Conservation (phyloP, 2,888 invertebrate species). For the Stegophylla sp. region DNA sequence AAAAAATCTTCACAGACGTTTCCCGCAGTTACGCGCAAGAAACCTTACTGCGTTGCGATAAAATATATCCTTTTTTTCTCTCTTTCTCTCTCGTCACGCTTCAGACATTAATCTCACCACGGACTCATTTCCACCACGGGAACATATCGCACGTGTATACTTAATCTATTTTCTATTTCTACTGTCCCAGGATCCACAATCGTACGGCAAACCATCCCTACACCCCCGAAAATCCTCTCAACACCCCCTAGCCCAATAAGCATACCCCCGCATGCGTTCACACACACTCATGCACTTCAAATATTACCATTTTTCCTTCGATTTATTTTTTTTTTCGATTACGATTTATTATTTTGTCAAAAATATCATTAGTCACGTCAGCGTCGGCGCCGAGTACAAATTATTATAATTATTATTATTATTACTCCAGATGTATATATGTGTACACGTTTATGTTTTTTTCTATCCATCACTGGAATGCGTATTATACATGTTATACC, state of each 20-base stretch:
- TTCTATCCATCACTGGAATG: not conserved
- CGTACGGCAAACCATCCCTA: not conserved
- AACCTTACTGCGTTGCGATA: not conserved
- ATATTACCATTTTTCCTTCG: constrained; percentile 12
- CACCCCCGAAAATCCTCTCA: not conserved
- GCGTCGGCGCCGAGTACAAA: not conserved
- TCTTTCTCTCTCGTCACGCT: constrained; percentile 29
- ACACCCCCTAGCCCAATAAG: not conserved
- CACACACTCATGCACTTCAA: not conserved
- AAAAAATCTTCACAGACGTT: not conserved
- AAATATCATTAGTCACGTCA: constrained; percentile 30
- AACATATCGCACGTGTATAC: constrained; percentile 7
- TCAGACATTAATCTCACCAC: constrained; percentile 45
- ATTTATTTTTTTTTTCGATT: not conserved
- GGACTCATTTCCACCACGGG: constrained; percentile 31
- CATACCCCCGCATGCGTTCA: no score
- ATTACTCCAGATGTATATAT: not conserved
- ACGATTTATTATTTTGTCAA: constrained; percentile 19
- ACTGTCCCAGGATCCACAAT: constrained; percentile 29
- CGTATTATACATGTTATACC: not conserved
- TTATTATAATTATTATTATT: no score
- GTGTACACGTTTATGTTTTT: not conserved
- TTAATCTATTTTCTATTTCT: constrained; percentile 43
- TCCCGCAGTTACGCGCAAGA: not conserved
- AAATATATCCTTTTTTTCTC: not conserved